These are phyloP conservation scores for Knipowitschia caucasica DNA, from an alignment of 2,797 vertebrate genomes.

Conservation along the genomic window DNA sequence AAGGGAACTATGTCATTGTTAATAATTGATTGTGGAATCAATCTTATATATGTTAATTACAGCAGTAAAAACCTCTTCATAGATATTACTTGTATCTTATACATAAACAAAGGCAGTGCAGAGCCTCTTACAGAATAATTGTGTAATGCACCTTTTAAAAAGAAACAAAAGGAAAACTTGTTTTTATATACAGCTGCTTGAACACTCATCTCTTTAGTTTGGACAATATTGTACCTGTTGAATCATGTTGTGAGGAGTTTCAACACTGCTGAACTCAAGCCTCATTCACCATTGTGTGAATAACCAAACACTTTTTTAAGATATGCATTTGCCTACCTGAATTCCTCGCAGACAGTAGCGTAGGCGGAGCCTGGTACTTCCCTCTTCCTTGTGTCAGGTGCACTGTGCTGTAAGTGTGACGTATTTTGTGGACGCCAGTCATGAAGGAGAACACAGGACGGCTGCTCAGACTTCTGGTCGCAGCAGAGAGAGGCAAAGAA, in stretches of 20 bases:
- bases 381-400: constrained; percentile 61
- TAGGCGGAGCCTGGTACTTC: constrained; percentile 50
- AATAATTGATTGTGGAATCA: too few relatives aligned
- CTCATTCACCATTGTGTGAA: constrained; percentile 22
- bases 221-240: constrained; percentile 38
- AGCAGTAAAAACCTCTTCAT: too few relatives aligned
- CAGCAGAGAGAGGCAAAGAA: constrained; percentile 61
- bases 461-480: constrained; percentile 22
- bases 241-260: constrained; percentile 39
- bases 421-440: constrained; percentile 30
- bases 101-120: too few relatives aligned
- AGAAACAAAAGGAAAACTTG: constrained; percentile 15
- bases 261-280: constrained; percentile 21
- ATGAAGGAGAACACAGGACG: constrained; percentile 33
- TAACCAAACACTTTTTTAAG: background rate
- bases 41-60: too few relatives aligned
- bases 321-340: constrained; percentile 48
- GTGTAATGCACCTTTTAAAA: too few relatives aligned
- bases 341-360: constrained; percentile 32
- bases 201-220: constrained; percentile 11
- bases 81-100: too few relatives aligned
- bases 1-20: background rate
- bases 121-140: too few relatives aligned
- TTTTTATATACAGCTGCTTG: constrained; percentile 15
- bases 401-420: constrained; percentile 13